These are phyloP conservation scores for Trichonephila clavata DNA, from an alignment of 1,140 invertebrate species.

Conservation along the genomic window DNA sequence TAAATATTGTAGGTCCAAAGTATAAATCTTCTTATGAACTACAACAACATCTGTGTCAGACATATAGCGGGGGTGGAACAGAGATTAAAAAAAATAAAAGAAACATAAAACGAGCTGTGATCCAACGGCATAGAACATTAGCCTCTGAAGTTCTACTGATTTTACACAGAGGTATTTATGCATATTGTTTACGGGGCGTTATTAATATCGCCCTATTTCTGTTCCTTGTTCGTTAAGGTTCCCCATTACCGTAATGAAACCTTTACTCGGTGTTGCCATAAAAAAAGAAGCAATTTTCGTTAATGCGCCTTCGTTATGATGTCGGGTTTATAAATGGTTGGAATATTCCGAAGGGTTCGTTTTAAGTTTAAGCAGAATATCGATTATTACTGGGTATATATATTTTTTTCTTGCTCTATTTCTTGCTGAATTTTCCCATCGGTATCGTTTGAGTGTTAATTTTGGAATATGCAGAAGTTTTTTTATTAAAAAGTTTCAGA, in stretches of 20 bases:
- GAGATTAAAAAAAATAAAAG: background rate
- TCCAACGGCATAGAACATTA: slow-evolving; percentile 26
- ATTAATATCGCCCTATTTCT: slow-evolving; percentile 67
- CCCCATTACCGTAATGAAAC: slow-evolving; percentile 65
- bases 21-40: slow-evolving; percentile 42
- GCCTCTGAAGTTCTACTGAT: slow-evolving; percentile 36
- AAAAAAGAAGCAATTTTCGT: slow-evolving; percentile 63
- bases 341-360: slow-evolving; percentile 45
- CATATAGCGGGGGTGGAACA: background rate
- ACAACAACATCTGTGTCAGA: slow-evolving; percentile 27
- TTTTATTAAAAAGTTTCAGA: slow-evolving; percentile 23
- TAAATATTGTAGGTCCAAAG: slow-evolving; percentile 37
- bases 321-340: slow-evolving; percentile 20
- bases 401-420: slow-evolving; percentile 13
- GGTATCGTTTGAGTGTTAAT: slow-evolving; percentile 53
- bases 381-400: slow-evolving; percentile 31
- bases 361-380: slow-evolving; percentile 29
- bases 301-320: slow-evolving; percentile 49
- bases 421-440: slow-evolving; percentile 5
- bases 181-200: slow-evolving; percentile 60
- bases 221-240: slow-evolving; percentile 56
- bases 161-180: slow-evolving; percentile 29
- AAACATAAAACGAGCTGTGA: background rate
- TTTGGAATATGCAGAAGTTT: slow-evolving; percentile 6
- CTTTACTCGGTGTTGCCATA: slow-evolving; percentile 30